Evolutionary conservation across 2,113 vertebrate genomes (phyloP), one percentile per base, ranked within the genome.

Genomic region (Bos indicus): DNA sequence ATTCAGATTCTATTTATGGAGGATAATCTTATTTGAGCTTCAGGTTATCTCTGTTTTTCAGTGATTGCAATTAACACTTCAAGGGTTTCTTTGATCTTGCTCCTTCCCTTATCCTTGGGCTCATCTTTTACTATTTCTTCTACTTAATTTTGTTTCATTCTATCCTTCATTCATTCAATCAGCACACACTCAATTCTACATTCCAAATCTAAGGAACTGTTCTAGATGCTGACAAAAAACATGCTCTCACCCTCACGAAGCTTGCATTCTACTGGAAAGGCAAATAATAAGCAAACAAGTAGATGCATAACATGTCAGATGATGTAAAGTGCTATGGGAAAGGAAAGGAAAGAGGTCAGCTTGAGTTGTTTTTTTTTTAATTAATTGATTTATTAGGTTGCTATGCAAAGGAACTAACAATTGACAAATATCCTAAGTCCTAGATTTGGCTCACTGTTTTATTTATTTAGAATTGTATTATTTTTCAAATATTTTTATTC

Each of bases 1-100:
- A 89, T 94, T 93, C 71, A 87, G 51, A 85, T 88, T 56, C 40
- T 91, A 91, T 94, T 96, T 97, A 93, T 46, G 95, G 54, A 14
- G 67, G 60, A 88, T 60, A 71, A 33, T 91, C 52, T 96, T 74
- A 94, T 80, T 59, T 89, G 81, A 57, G 77, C 59, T 95, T 92
- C n/a, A 82, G 36, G 51, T 36, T 96, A 60, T 21, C 54, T 82
- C 64, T 90, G 48, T 48, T 96, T 94, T 91, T 60, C 95, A 83
- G 40, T 97, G 52, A 96, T 81, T 95, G 36, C 28, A 97, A 96
- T 97, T 51, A 94, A 96, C 56, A 95, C 82, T 91, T 91, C 54
- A 96, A 86, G 46, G 21, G 59, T 94, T 94, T 90, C 43, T 89
- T 90, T 94, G 51, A 93, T 93, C 46, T 78, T 23, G 2, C 28